phyloP scores from a whole-genome alignment of 1,140 invertebrate species.

The Atta texana region DNA sequence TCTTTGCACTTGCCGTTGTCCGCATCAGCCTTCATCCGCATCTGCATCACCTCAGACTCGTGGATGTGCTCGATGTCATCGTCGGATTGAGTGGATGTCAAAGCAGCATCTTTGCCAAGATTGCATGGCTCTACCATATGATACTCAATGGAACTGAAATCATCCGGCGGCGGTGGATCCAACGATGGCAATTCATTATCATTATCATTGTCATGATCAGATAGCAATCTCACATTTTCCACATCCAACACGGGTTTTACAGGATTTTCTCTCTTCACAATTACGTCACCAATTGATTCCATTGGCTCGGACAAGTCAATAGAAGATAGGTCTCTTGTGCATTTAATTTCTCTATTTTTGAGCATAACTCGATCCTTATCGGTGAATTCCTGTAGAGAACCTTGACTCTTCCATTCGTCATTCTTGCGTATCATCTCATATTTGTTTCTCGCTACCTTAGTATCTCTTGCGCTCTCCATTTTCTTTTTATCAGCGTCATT shows the following conservation, averaged over 20 bases:
- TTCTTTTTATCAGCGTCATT: conserved; percentile 18
- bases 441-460: conserved; percentile 1
- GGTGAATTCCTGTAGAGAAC: neutral
- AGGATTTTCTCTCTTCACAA: neutral
- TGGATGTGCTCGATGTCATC: conserved; percentile 83
- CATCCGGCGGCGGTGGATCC: conserved; percentile 67
- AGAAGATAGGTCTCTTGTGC: neutral
- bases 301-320: neutral
- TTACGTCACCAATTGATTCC: neutral
- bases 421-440: neutral
- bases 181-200: conserved; percentile 44
- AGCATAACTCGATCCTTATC: conserved; percentile 1
- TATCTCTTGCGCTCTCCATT: neutral
- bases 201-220: neutral
- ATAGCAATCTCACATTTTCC: neutral
- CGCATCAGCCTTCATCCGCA: conserved; percentile 35
- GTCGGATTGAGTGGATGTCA: conserved; percentile 77
- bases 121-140: conserved; percentile 73
- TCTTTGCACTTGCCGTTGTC: neutral
- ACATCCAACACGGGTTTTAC: neutral
- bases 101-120: conserved; percentile 54
- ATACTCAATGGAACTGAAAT: conserved; percentile 79
- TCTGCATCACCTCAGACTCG: conserved; percentile 69
- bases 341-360: neutral
- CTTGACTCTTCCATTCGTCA: neutral